Evolutionary conservation across 2,888 invertebrate genomes (phyloP), one percentile per base, ranked within the genome.

Genomic region (Synergus japonicus): DNA sequence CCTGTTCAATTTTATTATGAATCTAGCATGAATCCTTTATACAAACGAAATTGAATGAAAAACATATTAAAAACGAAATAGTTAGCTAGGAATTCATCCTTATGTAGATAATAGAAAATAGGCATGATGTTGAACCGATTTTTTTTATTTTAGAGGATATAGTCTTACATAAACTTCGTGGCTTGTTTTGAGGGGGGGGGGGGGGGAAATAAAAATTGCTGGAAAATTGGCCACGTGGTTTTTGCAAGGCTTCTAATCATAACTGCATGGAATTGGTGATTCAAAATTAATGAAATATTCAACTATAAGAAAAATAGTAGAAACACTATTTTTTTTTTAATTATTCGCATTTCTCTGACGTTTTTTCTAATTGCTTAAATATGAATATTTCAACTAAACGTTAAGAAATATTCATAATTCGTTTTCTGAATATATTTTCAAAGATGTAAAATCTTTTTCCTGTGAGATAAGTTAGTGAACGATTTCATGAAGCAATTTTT

Each of bases 1-100:
- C 43, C 66, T 64, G 73, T 54, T 73, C 64, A 65, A 79, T 69
- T 69, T 66, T 49, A 76, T 67, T 63, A 58, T 18, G n/a, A 41
- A 9, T 22, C 10, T 18, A 44, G 10, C 7, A 9, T 44, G 44
- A 9, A 54, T 18, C 5, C 37, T 5, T 37, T 37, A 37, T 37
- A 7, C 5, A 37, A 37, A 37, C 5, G 37, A 37, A 37, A 37
- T 37, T 37, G 5, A 37, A 37, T 37, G 37, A 37, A 37, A 37
- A 5, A 37, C 5, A 37, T 37, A 37, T 37, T 37, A 37, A 37
- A 37, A 37, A 37, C 37, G 37, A 37, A 5, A 37, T 37, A 5
- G 37, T 37, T 37, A 37, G 37, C 37, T 37, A 5, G 5, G 37
- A 37, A 37, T 37, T 37, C 5, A 37, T 7, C 5, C 5, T 5